These are phyloP conservation scores for Atherinomorus stipes DNA, from an alignment of 2,113 vertebrate species.

Conservation along the genomic window DNA sequence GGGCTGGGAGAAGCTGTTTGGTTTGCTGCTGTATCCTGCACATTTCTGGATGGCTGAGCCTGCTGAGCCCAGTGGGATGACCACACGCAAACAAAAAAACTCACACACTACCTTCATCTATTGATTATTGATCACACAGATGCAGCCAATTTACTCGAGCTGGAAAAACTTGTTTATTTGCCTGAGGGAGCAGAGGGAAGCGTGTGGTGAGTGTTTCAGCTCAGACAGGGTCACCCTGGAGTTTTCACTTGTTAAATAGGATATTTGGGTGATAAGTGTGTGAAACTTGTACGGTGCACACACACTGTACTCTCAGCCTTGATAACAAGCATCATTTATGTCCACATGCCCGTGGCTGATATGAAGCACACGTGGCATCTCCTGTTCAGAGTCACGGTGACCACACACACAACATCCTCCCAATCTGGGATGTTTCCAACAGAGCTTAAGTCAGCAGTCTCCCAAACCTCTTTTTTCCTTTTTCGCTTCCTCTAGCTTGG, in stretches of 20 bases:
- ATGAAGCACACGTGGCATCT: conserved; percentile 48
- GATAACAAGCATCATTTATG: conserved; percentile 43
- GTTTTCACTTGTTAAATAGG: conserved; percentile 20
- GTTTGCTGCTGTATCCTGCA: background rate
- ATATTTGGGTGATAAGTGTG: conserved; percentile 23
- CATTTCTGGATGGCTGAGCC: conserved; percentile 38
- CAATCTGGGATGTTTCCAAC: conserved; percentile 19
- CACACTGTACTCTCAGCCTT: background rate
- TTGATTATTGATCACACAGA: conserved; percentile 53
- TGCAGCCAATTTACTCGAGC: conserved; percentile 51
- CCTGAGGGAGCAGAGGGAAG: conserved; percentile 17
- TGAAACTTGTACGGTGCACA: background rate
- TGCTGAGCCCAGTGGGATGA: conserved; percentile 26
- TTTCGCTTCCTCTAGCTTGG: background rate
- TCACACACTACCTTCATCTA: conserved; percentile 21
- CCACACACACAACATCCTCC: conserved; percentile 61
- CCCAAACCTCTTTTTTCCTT: background rate
- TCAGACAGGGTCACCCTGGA: conserved; percentile 22
- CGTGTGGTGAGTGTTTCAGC: conserved; percentile 18
- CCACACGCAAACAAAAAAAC: conserved; percentile 15
- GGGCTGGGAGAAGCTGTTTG: conserved; percentile 6
- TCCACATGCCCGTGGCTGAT: conserved; percentile 35
- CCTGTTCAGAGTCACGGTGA: conserved; percentile 52
- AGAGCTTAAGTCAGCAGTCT: conserved; percentile 57
- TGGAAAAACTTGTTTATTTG: conserved; percentile 55